Base-by-base conservation (phyloP, 1,140 invertebrate species). In the Zaprionus nigranus region DNA sequence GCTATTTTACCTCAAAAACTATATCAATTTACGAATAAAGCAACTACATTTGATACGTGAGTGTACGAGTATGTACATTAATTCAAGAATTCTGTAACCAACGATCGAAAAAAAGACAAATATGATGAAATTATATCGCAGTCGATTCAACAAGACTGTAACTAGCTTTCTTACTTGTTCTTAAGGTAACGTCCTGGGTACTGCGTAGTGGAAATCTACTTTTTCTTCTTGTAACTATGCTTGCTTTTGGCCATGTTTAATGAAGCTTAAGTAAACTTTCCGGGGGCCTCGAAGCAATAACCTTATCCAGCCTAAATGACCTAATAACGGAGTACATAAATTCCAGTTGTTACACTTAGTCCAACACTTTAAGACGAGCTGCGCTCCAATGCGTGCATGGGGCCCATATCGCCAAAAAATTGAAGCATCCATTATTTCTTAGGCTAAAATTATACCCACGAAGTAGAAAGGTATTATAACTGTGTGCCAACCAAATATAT, bases 311-410 rank as follows among this genome's bases (percentile, higher is more conserved):
- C 65, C 69, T 84, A 83, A 66, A 80, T 86, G 83, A 86, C 83
- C 84, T 80, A 86, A 69, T 83, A 87, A 74, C 58, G 62, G 20
- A 36, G 12, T 54, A 70, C 73, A 77, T 84, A 83, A 83, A 83
- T 77, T 80, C 63, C 61, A 12, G 1, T 12, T 12, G 59, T 40
- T 62, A 26, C 20, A 3, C 46, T 22, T 3, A 49, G 20, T 22
- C 46, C 46, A 12, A 22, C 49, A 22, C 22, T 53, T 24, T 24
- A 15, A 53, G 49, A 53, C 3, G 26, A 11, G 9, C 54, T 46
- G 11, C 17, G 11, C 11, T 11, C 20, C 2, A 13, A n/a, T 24
- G 64, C 64, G 54, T 66, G 28, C 17, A 26, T 22, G 43, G 28
- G 40, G 30, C 6, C 26, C 53, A 54, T 57, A 24, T 43, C n/a